A percentile compares a stretch with the other conserved stretches of the same genome.
phyloP scores from a whole-genome alignment of 1,140 invertebrate genomes.

The Zeugodacus cucurbitae region DNA sequence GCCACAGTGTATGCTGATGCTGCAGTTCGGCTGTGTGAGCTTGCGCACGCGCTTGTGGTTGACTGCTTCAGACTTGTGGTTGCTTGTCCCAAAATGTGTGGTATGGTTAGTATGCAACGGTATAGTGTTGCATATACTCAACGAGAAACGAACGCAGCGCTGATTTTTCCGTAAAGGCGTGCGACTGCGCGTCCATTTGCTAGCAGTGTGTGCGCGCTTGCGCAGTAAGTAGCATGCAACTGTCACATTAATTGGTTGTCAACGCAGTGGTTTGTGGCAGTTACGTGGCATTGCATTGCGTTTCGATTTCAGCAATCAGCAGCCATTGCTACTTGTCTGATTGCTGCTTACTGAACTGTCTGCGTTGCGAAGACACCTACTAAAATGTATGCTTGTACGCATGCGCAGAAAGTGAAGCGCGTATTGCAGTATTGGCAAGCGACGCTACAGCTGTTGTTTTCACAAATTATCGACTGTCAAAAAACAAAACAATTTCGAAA shows the following conservation, averaged over 20 bases:
- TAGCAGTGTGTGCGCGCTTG: background rate
- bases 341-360: background rate
- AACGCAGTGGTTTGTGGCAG: background rate
- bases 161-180: background rate
- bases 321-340: background rate
- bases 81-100: background rate
- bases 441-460: background rate
- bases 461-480: conserved; percentile 11
- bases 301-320: conserved; percentile 31
- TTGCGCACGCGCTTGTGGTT: background rate
- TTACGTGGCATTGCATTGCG: background rate
- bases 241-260: conserved; percentile 37
- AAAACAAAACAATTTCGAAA: conserved; percentile 22
- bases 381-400: conserved; percentile 26
- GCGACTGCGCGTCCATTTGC: background rate
- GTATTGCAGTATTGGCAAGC: background rate
- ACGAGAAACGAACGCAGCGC: background rate
- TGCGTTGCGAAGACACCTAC: background rate
- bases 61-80: background rate
- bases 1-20: background rate
- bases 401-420: conserved; percentile 7
- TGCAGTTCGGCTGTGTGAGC: background rate
- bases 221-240: conserved; percentile 36
- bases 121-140: background rate
- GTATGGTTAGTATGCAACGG: conserved; percentile 28